Evolutionary conservation across 2,113 vertebrate genomes (phyloP).

Genomic region (Solea solea): DNA sequence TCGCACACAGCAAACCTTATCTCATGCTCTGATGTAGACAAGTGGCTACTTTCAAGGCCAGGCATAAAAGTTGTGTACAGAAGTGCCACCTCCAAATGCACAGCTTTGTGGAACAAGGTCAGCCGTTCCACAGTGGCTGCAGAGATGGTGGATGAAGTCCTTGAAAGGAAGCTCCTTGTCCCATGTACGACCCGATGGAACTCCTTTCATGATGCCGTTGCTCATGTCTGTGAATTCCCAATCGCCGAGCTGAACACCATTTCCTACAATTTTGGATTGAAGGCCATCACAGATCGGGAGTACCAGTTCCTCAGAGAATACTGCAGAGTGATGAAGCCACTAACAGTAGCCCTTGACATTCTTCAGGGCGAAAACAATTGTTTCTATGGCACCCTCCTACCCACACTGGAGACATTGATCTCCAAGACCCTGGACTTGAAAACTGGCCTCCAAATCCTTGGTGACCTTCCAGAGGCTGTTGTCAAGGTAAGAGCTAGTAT

Average conservation of each 20-base stretch:
- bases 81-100: slow-evolving; percentile 1
- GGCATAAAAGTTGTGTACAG: neutral
- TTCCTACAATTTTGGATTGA: neutral
- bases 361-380: neutral
- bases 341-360: neutral
- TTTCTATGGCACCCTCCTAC: neutral
- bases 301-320: too few species aligned
- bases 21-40: neutral
- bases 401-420: neutral
- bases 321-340: neutral
- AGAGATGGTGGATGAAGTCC: neutral
- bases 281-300: too few species aligned
- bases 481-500: neutral
- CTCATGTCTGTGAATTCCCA: neutral
- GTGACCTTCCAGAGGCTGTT: neutral
- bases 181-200: neutral
- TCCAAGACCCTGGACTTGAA: neutral
- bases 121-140: neutral
- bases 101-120: slow-evolving; percentile 5
- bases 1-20: slow-evolving; percentile 8
- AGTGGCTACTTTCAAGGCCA: neutral
- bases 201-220: neutral
- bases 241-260: too few species aligned
- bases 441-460: neutral
- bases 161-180: neutral